A percentile compares a stretch with the other conserved stretches of the same genome.
phyloP scores from a whole-genome alignment of 2,797 vertebrate genomes.

The Acrocephalus scirpaceus region DNA sequence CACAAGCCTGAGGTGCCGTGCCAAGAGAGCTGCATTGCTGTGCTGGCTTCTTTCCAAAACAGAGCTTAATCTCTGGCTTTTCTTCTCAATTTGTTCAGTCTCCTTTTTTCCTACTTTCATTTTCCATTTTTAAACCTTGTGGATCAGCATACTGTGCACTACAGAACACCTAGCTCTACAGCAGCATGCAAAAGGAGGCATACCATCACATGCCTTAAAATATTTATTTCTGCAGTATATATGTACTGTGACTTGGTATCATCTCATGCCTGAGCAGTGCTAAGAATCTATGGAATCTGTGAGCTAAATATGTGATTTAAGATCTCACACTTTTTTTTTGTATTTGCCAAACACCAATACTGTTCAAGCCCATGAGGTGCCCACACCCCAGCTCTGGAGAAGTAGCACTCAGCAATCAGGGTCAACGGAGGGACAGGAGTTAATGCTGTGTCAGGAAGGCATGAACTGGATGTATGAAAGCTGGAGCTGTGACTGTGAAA shows the following conservation, averaged over 20 bases:
- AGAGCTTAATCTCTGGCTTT: not conserved
- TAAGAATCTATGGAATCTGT: not conserved
- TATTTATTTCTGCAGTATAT: not conserved
- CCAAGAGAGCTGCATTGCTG: not conserved
- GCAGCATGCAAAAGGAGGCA: not conserved
- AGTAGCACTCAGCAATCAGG: not conserved
- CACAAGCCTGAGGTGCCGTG: not conserved
- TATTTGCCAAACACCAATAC: not conserved
- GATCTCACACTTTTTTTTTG: not conserved
- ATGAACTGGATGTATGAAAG: not conserved
- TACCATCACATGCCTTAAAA: rapidly evolving
- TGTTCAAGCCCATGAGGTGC: not conserved
- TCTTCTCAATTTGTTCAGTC: not conserved
- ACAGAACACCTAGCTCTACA: not conserved
- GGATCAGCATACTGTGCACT: not conserved
- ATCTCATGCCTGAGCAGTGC: not conserved
- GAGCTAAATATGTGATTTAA: not conserved
- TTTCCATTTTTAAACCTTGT: not conserved
- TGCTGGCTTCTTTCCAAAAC: not conserved
- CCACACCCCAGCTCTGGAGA: not conserved
- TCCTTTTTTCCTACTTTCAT: not conserved
- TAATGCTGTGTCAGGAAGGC: not conserved
- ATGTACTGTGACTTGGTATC: not conserved
- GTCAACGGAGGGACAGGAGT: not conserved
- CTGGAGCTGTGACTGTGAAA: not conserved